Evolutionary conservation across 2,888 invertebrate species (phyloP), one percentile per base, ranked within the genome.

Genomic region (Hypercompe scribonia): DNA sequence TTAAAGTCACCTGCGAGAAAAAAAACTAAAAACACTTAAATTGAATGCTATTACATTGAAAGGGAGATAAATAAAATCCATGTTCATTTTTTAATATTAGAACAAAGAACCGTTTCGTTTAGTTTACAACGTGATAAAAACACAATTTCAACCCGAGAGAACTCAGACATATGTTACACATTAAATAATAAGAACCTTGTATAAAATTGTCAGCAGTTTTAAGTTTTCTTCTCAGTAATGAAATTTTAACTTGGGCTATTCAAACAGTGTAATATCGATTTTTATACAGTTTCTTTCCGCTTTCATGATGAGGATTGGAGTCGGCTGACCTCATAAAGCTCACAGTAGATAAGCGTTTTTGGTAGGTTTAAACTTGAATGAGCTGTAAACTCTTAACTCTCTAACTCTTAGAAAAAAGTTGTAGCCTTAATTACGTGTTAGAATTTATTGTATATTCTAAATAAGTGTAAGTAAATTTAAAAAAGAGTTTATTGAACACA

Each of bases 241-340:
- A 67, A 76, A 65, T 82, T 84, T 81, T 68, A 81, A 77, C 61
- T 78, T 67, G 69, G 74, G 39, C 71, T 75, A 66, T 70, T 13
- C 15, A 42, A 58, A 63, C n/a, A 50, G 24, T 42, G 36, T 28
- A 61, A 71, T n/a, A 69, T 11, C 10, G 24, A 54, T 34, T 66
- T 70, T 84, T 81, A n/a, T 82, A 79, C 65, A 73, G 82, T 84
- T 84, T 82, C 82, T n/a, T 63, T 18, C 66, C 54, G 65, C 11
- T 64, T 73, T 36, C 34, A 50, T 34, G 31, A 34, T 36, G 18
- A 61, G 21, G n/a, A 63, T 28, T 42, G 65, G 68, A 61, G 68
- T 58, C 28, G 28, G 28, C 31, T 46, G 42, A 66, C 33, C 66
- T 46, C 21, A 42, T 33, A 31, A 24, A 24, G 33, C 4, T 31